phyloP scores from a whole-genome alignment of 2,113 vertebrate genomes.

The Plectropomus leopardus region DNA sequence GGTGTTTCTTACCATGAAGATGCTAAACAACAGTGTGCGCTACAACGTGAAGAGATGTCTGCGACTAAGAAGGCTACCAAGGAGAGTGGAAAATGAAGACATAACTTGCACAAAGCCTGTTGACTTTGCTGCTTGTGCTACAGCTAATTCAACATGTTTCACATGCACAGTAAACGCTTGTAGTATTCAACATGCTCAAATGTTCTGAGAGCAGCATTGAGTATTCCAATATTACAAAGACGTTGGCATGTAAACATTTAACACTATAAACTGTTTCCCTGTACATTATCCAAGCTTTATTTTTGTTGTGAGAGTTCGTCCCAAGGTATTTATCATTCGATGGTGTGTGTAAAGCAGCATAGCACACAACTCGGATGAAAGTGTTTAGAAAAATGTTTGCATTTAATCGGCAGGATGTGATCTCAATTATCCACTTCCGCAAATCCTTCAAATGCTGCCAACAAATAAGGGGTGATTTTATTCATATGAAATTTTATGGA shows the following conservation, averaged over 20 bases:
- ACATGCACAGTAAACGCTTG: constrained; percentile 26
- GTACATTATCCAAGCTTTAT: constrained; percentile 15
- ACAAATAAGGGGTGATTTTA: no score
- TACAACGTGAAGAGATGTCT: constrained; percentile 3
- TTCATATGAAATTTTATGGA: no score
- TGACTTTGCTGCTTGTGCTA: constrained; percentile 26
- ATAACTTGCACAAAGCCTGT: constrained; percentile 21
- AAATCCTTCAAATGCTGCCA: background rate
- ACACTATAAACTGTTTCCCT: background rate
- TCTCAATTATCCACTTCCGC: background rate
- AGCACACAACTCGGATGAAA: background rate
- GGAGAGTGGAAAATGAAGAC: no score
- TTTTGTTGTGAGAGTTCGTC: background rate
- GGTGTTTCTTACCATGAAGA: background rate
- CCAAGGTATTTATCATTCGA: background rate
- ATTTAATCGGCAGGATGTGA: background rate
- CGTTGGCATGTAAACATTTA: background rate
- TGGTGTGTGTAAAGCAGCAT: background rate
- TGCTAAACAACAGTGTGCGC: background rate
- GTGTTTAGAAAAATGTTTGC: background rate
- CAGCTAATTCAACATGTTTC: background rate
- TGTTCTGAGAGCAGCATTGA: background rate
- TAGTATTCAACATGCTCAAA: background rate
- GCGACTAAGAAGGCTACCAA: background rate
- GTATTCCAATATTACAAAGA: background rate